Base-by-base conservation (phyloP, 2,113 vertebrate species). In the Protomyctophum bolini region DNA sequence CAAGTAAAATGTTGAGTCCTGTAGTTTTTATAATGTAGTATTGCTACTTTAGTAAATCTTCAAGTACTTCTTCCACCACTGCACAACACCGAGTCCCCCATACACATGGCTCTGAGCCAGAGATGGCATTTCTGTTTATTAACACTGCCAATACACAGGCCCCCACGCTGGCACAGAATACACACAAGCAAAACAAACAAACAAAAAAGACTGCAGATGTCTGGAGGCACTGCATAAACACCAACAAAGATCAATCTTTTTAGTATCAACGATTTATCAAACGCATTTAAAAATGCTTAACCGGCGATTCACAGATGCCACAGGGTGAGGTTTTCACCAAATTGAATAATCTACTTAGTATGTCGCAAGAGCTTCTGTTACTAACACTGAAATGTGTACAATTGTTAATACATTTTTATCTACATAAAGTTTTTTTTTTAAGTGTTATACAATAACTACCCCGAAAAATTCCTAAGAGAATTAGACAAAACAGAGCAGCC, bases 381-480 rank as follows among this genome's bases (percentile, higher is more conserved):
- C 82, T 79, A 83, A 66, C 56, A 72, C 10, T 5, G 54, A 78
- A 77, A 74, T 41, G 45, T 70, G 58, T 75, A 69, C 3, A 77
- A 81, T 54, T 14, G 71, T 14, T 12, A 67, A 50, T 68, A 86
- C 57, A 84, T 79, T 86, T 57, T 76, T 12, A 80, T 28, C 73
- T 80, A 86, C 41, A 68, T 21, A 70, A 66, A 70, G 52, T 81
- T 6, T 41, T 41, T 21, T 41, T 72, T 66, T 73, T 54, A 55
- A 52, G 56, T 80, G 87, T 91, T 92, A 92, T 90, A 92, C 83
- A 91, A 92, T 92, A 89, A 92, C 91, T 91, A 91, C 88, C 54
- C 75, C 54, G 75, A 59, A 83, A 62, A 64, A 83, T 83, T 73
- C 77, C 84, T 82, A 21, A 87, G 67, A 85, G 77, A 68, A 85